phyloP scores from a whole-genome alignment of 2,113 vertebrate genomes.

The Hoplias malabaricus region DNA sequence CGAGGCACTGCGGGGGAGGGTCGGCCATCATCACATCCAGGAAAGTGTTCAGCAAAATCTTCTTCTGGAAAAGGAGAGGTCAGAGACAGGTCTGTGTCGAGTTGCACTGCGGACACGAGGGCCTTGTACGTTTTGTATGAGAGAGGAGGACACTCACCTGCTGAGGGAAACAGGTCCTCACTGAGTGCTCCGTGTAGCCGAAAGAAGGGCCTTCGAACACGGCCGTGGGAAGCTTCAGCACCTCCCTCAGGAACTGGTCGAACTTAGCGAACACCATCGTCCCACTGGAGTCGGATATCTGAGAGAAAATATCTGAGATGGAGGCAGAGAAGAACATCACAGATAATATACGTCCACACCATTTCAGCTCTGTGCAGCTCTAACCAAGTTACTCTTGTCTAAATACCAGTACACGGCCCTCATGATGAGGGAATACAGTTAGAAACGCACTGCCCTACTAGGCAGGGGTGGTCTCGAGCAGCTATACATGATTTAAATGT shows the following conservation, averaged over 20 bases:
- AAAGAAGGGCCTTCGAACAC: constrained; percentile 97
- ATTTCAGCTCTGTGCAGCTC: too few species aligned
- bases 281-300: constrained; percentile 91
- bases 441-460: too few species aligned
- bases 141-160: constrained; percentile 74
- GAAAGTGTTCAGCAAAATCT: constrained; percentile 92
- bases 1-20: constrained; percentile 97
- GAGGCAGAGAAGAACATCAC: constrained; percentile 36
- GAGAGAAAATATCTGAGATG: constrained; percentile 91
- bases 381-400: too few species aligned
- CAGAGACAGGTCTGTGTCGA: constrained; percentile 2
- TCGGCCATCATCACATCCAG: constrained; percentile 95
- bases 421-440: too few species aligned
- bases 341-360: too few species aligned
- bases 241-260: constrained; percentile 91
- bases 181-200: constrained; percentile 91
- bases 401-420: too few species aligned
- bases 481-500: too few species aligned
- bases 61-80: constrained; percentile 78
- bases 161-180: constrained; percentile 90
- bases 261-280: constrained; percentile 89
- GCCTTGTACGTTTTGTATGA: background rate
- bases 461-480: too few species aligned
- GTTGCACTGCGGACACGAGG: background rate
- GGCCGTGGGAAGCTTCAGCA: constrained; percentile 91